Evolutionary conservation across 2,888 invertebrate genomes (phyloP).

Genomic region (Ophonus ardosiacus): DNA sequence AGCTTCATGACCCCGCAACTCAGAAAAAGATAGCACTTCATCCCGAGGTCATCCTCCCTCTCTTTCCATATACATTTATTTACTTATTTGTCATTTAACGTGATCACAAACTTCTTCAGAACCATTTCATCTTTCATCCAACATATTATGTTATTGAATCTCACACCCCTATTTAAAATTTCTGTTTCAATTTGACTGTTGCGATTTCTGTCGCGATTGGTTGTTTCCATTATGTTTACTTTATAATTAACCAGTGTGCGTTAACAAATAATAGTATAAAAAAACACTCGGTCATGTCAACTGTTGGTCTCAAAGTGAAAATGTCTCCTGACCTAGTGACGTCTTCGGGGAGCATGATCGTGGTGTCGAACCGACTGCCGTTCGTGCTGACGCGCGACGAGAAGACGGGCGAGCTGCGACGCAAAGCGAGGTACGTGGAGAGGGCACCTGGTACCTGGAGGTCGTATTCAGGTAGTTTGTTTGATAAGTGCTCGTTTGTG

Average conservation of each 20-base stretch:
- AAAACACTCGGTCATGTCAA: background rate
- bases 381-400: constrained; percentile 89
- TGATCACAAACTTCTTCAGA: constrained; percentile 33
- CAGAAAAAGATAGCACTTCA: constrained; percentile 33
- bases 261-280: constrained; percentile 40
- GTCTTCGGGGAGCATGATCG: constrained; percentile 86
- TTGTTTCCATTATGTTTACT: constrained; percentile 46
- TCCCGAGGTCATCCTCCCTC: constrained; percentile 42
- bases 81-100: constrained; percentile 57
- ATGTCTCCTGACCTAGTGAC: constrained; percentile 72
- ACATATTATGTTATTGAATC: background rate
- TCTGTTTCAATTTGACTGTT: background rate
- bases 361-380: constrained; percentile 93
- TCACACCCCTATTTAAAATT: background rate
- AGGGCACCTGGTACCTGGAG: background rate
- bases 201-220: constrained; percentile 15
- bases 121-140: constrained; percentile 12
- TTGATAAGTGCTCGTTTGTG: constrained; percentile 19
- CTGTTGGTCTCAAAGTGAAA: constrained; percentile 22
- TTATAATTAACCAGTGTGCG: constrained; percentile 54
- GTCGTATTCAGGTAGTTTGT: background rate
- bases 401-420: constrained; percentile 84
- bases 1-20: constrained; percentile 39
- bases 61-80: constrained; percentile 40
- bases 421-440: constrained; percentile 87